Evolutionary conservation across 2,113 vertebrate genomes (phyloP), one percentile per base, ranked within the genome.

Genomic region (Crotalus viridis): DNA sequence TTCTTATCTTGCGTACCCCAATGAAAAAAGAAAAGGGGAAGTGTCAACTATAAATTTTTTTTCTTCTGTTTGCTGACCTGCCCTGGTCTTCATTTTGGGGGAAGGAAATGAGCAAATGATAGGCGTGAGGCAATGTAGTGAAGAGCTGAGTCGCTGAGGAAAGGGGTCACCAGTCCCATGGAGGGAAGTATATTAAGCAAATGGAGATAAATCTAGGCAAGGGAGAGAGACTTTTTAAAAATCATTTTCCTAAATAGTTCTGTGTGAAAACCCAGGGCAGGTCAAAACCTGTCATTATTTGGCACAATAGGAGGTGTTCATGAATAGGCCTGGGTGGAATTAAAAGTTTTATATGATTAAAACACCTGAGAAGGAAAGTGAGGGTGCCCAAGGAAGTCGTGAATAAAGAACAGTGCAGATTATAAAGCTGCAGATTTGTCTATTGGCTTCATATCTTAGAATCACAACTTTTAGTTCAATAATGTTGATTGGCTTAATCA

Each of bases 171-270:
- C 13, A 93, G 59, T 97, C 94, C 39, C 96, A 95, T 43, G 97
- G 96, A 96, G 96, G 97, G 96, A 97, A 95, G 95, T 90, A 55
- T 87, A 61, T 61, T 94, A 95, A 97, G 97, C 94, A 94, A 98
- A 97, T 97, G 93, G 97, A 97, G 97, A 97, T 98, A 97, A 97
- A 98, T 97, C 98, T 97, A 97, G 98, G 48, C 48, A 97, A 97
- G 95, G 85, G 55, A 87, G 43, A 89, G 97, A 96, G 96, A 96
- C 97, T 97, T 98, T 98, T 98, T 98, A 98, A 97, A 19, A 56
- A 56, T 97, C 96, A 69, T 97, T 97, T 98, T 97, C 97, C 94
- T 98, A n/a, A 97, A 98, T 97, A 96, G 96, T 97, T 91, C 91
- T 97, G 89, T 94, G 96, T 92, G 94, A 96, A 90, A 95, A 93